phyloP scores from a whole-genome alignment of 64 coral and sea anemone species.

The Astreopora myriophthalma region DNA sequence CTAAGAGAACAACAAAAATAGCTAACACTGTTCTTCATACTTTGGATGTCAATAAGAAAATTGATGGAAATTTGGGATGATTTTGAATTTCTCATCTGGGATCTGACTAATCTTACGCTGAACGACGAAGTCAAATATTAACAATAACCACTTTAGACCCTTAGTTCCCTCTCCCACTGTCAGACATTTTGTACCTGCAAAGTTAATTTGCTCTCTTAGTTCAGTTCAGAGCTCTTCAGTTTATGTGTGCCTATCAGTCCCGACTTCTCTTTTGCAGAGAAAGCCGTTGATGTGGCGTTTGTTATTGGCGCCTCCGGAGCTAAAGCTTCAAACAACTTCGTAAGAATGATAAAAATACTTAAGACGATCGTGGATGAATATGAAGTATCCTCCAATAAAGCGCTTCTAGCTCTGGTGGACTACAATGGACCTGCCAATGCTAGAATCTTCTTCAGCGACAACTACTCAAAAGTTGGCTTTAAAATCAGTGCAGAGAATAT shows the following conservation, averaged over 20 bases:
- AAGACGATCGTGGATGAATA: conserved; percentile 72
- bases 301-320: conserved; percentile 59
- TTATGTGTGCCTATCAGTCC: too few relatives aligned
- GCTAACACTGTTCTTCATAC: too few relatives aligned
- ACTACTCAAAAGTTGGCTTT: conserved; percentile 59
- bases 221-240: too few relatives aligned
- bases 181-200: too few relatives aligned
- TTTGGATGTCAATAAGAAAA: too few relatives aligned
- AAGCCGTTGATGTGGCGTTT: conserved; percentile 83
- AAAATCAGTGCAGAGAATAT: conserved; percentile 1
- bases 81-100: too few relatives aligned
- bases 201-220: not conserved
- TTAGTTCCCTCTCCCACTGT: too few relatives aligned
- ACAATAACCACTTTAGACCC: too few relatives aligned
- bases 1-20: too few relatives aligned
- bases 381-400: conserved; percentile 36
- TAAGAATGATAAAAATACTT: conserved; percentile 74
- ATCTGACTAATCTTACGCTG: too few relatives aligned
- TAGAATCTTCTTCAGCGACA: conserved; percentile 41
- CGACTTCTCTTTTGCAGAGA: conserved; percentile 33
- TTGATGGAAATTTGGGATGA: too few relatives aligned
- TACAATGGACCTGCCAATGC: conserved; percentile 76
- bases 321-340: conserved; percentile 42
- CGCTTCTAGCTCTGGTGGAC: conserved; percentile 76
- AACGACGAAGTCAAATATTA: too few relatives aligned